Base-by-base conservation (phyloP, 2,113 vertebrate genomes). In the Ranitomeya imitator region DNA sequence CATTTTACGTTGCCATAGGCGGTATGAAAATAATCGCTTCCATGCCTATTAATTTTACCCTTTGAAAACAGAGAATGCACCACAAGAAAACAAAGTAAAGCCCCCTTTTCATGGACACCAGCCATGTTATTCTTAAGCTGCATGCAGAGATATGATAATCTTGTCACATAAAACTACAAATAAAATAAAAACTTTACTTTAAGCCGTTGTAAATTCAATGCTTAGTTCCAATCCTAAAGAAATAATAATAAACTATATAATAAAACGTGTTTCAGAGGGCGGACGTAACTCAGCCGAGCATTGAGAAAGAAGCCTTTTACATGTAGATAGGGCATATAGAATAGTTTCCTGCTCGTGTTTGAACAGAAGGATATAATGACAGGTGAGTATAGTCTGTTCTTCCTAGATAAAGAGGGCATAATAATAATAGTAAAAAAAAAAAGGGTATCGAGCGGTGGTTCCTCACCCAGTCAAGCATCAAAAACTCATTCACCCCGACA, bases 331-430 rank as follows among this genome's bases (percentile, higher is more conserved):
- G 37, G 88, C 69, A 81, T 21, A 88, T 91, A 91, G 83, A 86
- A 92, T 91, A 81, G 93, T 94, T 96, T 95, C 95, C 94, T 94
- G 93, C 93, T 95, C 96, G 95, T 97, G 95, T 97, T 97, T 97
- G 96, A 96, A 93, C 94, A 95, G 95, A 89, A 91, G 92, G 92
- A 93, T 94, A 92, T 93, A 93, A 94, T 95, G 94, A 91, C 93
- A 95, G 96, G 95, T 94, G 94, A 95, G 92, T 83, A 89, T 18
- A 90, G 96, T 92, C 96, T 99, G 98, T 94, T 94, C 86, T 90
- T 92, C 88, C 93, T 93, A 97, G 98, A 99, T 99, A 99, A 98
- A 97, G 94, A 94, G 90, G 74, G 91, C 90, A 91, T 93, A 95
- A 96, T 93, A 96, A 96, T 94, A 91, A 92, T 89, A 90, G 91